These are phyloP conservation scores for Gobionotothen gibberifrons DNA, from an alignment of 2,797 vertebrate species.

Conservation along the genomic window DNA sequence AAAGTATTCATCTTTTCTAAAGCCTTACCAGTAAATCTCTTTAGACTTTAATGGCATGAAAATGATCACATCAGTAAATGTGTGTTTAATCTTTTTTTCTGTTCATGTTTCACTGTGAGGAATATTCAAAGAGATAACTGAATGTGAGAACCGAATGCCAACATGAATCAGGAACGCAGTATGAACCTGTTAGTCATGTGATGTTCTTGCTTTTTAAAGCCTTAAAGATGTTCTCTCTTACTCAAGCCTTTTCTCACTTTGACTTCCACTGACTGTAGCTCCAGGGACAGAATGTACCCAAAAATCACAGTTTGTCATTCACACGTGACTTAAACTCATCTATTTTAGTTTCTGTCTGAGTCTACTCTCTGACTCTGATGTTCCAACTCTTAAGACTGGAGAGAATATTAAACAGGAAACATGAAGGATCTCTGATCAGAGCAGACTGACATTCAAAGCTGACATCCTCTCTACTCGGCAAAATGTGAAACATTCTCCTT, in stretches of 20 bases:
- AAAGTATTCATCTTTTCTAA: neutral
- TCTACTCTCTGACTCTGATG: neutral
- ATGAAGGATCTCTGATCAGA: conserved; percentile 24
- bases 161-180: conserved; percentile 19
- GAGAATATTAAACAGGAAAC: conserved; percentile 42
- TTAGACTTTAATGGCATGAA: neutral
- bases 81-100: neutral
- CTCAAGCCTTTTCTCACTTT: conserved; percentile 25
- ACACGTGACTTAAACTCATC: conserved; percentile 1
- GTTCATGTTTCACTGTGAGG: conserved; percentile 19
- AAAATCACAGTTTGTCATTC: conserved; percentile 23
- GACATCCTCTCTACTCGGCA: conserved; percentile 15
- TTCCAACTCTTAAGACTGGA: conserved; percentile 6
- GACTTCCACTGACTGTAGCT: conserved; percentile 8
- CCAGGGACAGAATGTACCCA: conserved; percentile 32
- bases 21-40: neutral
- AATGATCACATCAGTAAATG: neutral
- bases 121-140: conserved; percentile 38
- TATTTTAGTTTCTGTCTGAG: conserved; percentile 13
- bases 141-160: conserved; percentile 32
- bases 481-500: conserved; percentile 27
- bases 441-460: conserved; percentile 1
- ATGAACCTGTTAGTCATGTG: conserved; percentile 24
- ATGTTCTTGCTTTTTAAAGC: neutral
- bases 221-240: conserved; percentile 10